Evolutionary conservation across 2,113 vertebrate species (phyloP).

Genomic region (Himantopus leucocephalus): DNA sequence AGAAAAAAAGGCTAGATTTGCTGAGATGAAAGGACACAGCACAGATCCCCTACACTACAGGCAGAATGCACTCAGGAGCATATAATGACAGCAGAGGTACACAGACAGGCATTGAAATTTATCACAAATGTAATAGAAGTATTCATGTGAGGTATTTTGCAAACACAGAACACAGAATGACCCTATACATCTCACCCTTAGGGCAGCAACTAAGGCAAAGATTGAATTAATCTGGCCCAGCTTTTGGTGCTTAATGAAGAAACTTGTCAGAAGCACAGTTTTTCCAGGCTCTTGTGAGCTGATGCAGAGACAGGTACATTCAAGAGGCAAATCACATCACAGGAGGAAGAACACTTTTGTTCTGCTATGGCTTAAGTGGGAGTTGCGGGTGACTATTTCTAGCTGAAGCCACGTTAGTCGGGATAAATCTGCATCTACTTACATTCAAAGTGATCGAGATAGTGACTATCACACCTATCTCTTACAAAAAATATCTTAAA

Average conservation of each 20-base stretch:
- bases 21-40: not conserved
- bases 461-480: not conserved
- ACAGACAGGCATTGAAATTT: not conserved
- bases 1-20: not conserved
- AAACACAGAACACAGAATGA: not conserved
- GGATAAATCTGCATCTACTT: not conserved
- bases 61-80: not conserved
- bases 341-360: not conserved
- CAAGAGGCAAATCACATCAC: not conserved
- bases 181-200: not conserved
- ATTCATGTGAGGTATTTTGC: not conserved
- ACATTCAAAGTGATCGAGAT: not conserved
- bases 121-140: not conserved
- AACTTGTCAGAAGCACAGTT: not conserved
- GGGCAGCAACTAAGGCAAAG: not conserved
- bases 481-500: not conserved
- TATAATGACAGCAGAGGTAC: not conserved
- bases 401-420: not conserved
- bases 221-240: not conserved
- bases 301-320: not conserved
- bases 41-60: not conserved
- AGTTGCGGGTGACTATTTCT: slow-evolving; percentile 3
- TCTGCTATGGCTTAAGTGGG: not conserved
- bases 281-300: not conserved
- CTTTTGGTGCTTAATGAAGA: not conserved